Evolutionary conservation across 2,888 invertebrate genomes (phyloP).

Genomic region (Aromia moschata): DNA sequence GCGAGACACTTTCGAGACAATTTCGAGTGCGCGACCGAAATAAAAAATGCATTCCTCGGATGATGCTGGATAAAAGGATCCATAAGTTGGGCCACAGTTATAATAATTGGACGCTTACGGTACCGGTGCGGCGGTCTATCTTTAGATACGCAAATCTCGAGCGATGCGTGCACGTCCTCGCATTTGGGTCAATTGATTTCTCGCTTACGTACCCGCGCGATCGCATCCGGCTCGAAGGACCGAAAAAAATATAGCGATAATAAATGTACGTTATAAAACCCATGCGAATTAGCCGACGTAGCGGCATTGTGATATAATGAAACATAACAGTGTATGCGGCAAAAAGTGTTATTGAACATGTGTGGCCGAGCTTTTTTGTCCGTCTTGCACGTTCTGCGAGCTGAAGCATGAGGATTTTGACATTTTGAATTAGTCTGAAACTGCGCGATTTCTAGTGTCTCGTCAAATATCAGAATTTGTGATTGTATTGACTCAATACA

Average conservation of each 20-base stretch:
- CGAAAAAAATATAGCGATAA: neutral
- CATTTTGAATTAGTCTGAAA: no score
- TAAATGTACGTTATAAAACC: neutral
- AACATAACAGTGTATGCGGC: neutral
- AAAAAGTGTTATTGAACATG: neutral
- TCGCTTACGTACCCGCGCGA: no score
- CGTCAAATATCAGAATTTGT: no score
- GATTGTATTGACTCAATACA: no score
- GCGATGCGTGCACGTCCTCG: neutral
- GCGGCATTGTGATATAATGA: neutral
- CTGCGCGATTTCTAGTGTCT: no score
- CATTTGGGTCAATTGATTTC: neutral
- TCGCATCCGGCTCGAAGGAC: neutral
- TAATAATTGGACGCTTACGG: slow-evolving; percentile 1
- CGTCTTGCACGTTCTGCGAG: no score
- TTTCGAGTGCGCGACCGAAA: neutral
- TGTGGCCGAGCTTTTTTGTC: neutral
- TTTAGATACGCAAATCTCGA: neutral
- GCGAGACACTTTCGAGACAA: neutral
- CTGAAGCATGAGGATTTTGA: no score
- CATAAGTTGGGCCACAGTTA: neutral
- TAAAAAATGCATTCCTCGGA: neutral
- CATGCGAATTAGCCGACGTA: neutral
- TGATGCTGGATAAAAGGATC: neutral
- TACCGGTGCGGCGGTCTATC: neutral